Evolutionary conservation across 2,888 invertebrate species (phyloP), one percentile per base, ranked within the genome.

Genomic region (Catocala nupta): DNA sequence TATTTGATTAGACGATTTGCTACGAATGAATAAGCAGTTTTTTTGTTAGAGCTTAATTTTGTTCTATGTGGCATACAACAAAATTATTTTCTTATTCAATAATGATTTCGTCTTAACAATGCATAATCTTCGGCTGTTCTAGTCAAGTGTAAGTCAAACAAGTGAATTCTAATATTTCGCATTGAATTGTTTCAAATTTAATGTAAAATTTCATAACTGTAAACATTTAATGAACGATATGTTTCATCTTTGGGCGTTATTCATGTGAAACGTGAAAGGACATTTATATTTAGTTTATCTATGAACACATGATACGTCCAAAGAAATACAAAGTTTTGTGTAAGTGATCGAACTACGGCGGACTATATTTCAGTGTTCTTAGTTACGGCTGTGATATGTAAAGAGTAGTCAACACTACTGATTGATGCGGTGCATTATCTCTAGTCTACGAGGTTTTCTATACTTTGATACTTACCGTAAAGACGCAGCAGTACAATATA

Each of bases 321-420:
- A 36, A 48, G 47, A 50, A 39, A 52, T 58, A 48, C 13, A 53
- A 48, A 52, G 52, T 51, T 39, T 9, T 13, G 53, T 50, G 53
- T 62, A 65, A 68, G 61, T 47, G 36, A 56, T 50, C 42, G 39
- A 16, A 45, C 7, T 13, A 45, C 13, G 12, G 47, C 5, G 47
- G 16, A 47, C 45, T 45, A 74, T 71, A 66, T 77, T 77, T 74
- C 77, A 75, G 80, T 81, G 85, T 85, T 85, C 78, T 81, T 82
- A 82, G 81, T 82, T 81, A 83, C 77, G 90, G 90, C 90, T 90
- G 90, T 90, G 90, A 90, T 88, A 85, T 75, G 73, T 81, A 76
- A 66, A 63, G 55, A 70, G 63, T 79, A 78, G 73, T 78, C 64
- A 73, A 70, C 57, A 48, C 53, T 54, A 59, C 65, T 64, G 62